Conservation (phyloP, 2,888 invertebrate species). For the Macrosiphum euphorbiae region DNA sequence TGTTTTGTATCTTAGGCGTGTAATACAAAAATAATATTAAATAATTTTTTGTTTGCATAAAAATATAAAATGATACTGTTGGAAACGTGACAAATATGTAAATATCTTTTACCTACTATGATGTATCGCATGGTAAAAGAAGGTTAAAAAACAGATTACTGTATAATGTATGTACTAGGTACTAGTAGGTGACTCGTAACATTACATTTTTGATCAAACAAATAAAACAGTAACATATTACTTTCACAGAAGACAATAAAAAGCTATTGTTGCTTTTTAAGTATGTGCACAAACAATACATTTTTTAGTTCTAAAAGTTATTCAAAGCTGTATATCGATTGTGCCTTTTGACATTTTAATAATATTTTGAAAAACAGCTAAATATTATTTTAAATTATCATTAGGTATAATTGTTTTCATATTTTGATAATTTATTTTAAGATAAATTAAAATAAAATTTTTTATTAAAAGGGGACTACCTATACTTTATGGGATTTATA, state of each 20-base stretch:
- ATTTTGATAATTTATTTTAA: background rate
- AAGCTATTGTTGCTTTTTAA: background rate
- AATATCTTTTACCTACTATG: slow-evolving; percentile 27
- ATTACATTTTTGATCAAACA: slow-evolving; percentile 20
- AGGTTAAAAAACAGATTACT: background rate
- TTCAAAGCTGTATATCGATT: background rate
- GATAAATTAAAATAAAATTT: background rate
- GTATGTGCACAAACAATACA: background rate
- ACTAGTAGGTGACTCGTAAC: background rate
- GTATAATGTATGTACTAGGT: background rate
- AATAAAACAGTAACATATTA: background rate
- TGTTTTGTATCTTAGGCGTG: background rate
- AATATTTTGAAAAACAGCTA: background rate
- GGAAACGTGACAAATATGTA: slow-evolving; percentile 12
- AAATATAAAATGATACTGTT: background rate
- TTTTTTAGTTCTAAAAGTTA: background rate
- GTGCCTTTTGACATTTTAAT: background rate
- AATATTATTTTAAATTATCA: background rate
- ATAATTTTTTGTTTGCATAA: background rate
- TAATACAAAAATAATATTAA: background rate
- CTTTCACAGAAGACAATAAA: background rate
- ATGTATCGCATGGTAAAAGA: background rate
- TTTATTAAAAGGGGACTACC: background rate
- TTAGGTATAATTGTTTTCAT: background rate
- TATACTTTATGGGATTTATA: background rate